A percentile compares a stretch with the other conserved stretches of the same genome.
phyloP scores from a whole-genome alignment of 92 coral and sea anemone species.

The Micromussa lordhowensis region DNA sequence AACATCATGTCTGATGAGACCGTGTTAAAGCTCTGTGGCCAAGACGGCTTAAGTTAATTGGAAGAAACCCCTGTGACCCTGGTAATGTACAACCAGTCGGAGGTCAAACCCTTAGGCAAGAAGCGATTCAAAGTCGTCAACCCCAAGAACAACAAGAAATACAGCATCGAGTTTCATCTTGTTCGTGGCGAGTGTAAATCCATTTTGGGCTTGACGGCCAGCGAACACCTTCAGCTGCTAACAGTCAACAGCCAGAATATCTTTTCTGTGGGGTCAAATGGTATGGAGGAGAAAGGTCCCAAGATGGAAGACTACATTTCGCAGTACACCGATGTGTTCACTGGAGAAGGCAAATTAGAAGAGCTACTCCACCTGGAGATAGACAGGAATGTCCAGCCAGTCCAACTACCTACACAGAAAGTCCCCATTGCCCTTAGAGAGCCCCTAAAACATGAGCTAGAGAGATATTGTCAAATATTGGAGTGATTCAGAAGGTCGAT shows the following conservation, averaged over 20 bases:
- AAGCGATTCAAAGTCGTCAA: conserved; percentile 35
- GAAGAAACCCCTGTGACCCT: conserved; percentile 15
- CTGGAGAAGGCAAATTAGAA: conserved; percentile 9
- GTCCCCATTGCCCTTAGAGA: conserved; percentile 31
- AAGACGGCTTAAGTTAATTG: conserved; percentile 26
- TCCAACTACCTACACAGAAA: conserved; percentile 34
- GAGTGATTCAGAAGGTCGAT: conserved; percentile 28
- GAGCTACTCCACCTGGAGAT: conserved; percentile 29
- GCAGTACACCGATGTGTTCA: conserved; percentile 29
- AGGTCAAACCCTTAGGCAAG: conserved; percentile 48
- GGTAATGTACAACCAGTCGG: conserved; percentile 38
- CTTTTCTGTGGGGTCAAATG: neutral
- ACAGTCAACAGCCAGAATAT: neutral
- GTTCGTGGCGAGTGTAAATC: conserved; percentile 8
- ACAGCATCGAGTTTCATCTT: conserved; percentile 19
- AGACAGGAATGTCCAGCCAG: conserved; percentile 11
- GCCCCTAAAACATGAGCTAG: conserved; percentile 5
- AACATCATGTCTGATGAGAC: conserved; percentile 12
- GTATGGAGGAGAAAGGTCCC: neutral
- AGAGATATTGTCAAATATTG: conserved; percentile 13
- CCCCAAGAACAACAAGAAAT: conserved; percentile 25
- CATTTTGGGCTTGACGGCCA: neutral
- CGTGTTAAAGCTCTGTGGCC: conserved; percentile 2
- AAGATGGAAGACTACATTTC: conserved; percentile 2
- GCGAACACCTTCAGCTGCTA: neutral